A percentile compares a stretch with the other conserved stretches of the same genome.
These are phyloP conservation scores for Sebastes steindachneri DNA, from an alignment of 2,797 vertebrate genomes.

Conservation along the genomic window DNA sequence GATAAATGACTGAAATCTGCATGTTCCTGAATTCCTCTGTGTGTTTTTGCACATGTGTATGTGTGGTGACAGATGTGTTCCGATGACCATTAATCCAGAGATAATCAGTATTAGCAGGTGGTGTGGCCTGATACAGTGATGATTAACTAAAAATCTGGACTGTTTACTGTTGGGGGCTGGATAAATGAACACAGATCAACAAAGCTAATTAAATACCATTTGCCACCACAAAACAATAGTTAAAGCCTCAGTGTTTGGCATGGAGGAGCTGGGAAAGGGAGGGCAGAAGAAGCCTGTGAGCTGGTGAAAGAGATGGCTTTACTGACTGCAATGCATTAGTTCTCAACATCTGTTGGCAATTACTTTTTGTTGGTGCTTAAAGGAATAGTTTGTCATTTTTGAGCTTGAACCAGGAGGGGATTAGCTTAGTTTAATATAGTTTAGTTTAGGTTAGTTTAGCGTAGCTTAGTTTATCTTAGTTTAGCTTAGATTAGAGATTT, in stretches of 20 bases:
- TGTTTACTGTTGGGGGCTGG: slow-evolving; percentile 57
- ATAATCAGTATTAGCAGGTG: slow-evolving; percentile 61
- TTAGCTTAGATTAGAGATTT: neutral
- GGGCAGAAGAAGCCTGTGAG: neutral
- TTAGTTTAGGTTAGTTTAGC: neutral
- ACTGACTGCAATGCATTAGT: neutral
- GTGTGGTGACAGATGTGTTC: slow-evolving; percentile 10
- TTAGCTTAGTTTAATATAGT: neutral
- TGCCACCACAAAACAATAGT: slow-evolving; percentile 43
- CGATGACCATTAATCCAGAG: slow-evolving; percentile 53
- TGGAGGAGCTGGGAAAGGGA: neutral
- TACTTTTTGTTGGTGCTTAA: neutral
- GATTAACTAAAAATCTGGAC: slow-evolving; percentile 60
- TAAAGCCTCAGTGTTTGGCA: slow-evolving; percentile 33
- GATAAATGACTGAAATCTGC: neutral
- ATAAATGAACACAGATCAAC: slow-evolving; percentile 64
- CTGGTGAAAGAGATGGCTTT: neutral
- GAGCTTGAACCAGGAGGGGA: neutral
- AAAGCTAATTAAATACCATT: slow-evolving; percentile 68
- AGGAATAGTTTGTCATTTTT: neutral
- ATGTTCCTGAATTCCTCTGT: neutral
- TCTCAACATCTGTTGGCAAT: neutral
- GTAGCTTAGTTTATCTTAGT: neutral
- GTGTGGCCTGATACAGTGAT: slow-evolving; percentile 49
- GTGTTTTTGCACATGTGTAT: neutral